phyloP scores from a whole-genome alignment of 2,113 vertebrate species.

The Pitta sordida region DNA sequence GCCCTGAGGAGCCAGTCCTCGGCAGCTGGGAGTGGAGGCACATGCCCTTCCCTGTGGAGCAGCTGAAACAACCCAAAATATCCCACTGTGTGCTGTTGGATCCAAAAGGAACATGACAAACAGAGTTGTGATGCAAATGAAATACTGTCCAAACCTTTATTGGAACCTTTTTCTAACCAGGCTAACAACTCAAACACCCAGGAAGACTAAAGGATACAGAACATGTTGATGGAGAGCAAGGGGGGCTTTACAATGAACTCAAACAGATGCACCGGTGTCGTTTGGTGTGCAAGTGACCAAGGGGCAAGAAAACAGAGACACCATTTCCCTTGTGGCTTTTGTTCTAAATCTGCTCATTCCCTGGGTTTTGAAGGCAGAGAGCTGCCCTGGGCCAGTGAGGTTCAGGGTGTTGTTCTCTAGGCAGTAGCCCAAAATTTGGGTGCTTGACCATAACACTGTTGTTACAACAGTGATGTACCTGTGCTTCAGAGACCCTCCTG shows the following conservation, averaged over 20 bases:
- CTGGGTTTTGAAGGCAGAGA: background rate
- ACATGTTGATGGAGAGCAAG: slow-evolving; percentile 9
- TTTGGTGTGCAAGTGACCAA: background rate
- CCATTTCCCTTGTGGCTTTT: accelerated
- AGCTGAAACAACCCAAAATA: slow-evolving; percentile 37
- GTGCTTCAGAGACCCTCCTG: background rate
- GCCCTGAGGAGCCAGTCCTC: background rate
- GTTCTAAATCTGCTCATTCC: background rate
- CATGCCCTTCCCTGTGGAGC: background rate
- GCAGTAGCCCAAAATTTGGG: background rate
- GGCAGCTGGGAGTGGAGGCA: background rate
- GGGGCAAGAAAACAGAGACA: background rate
- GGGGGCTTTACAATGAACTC: slow-evolving; percentile 23
- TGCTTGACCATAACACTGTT: background rate
- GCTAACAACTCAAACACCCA: slow-evolving; percentile 66
- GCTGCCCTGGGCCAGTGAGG: background rate
- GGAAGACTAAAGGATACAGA: slow-evolving; percentile 67
- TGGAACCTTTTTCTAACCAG: slow-evolving; percentile 60
- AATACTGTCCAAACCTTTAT: slow-evolving; percentile 41
- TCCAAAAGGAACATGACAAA: slow-evolving; percentile 10
- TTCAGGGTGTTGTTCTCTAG: background rate
- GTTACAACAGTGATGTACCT: background rate
- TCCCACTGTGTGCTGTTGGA: accelerated
- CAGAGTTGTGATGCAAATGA: background rate
- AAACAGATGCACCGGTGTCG: background rate